Conservation (phyloP, 2,113 vertebrate genomes). For the Bos javanicus region DNA sequence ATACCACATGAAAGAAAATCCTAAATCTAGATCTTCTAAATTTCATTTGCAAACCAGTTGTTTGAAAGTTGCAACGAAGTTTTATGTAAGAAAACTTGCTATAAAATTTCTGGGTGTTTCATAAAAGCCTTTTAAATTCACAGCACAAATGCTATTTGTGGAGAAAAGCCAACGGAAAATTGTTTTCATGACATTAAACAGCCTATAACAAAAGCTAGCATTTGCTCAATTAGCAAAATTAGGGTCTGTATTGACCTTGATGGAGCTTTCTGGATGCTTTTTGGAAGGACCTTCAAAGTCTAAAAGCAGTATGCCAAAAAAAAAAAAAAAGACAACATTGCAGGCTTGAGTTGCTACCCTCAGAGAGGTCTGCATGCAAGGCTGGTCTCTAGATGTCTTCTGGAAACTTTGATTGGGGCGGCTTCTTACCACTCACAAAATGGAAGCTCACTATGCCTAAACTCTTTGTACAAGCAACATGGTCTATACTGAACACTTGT, state of each 20-base stretch:
- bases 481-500: not conserved
- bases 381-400: not conserved
- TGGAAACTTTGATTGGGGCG: not conserved
- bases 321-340: not conserved
- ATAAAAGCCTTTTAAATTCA: not conserved
- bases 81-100: conserved; percentile 8
- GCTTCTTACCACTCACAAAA: not conserved
- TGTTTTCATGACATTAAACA: not conserved
- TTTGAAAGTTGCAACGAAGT: not conserved
- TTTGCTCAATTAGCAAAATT: not conserved
- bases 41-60: not conserved
- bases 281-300: not conserved
- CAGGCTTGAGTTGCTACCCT: not conserved
- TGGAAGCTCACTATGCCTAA: not conserved
- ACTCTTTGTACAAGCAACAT: not conserved
- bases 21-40: conserved; percentile 35
- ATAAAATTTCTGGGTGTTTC: not conserved
- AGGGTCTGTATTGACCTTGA: not conserved
- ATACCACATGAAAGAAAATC: not conserved
- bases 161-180: not conserved
- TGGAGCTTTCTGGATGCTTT: not conserved
- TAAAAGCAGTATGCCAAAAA: not conserved
- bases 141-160: not conserved
- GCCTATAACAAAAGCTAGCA: not conserved
- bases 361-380: not conserved